Base-by-base conservation (phyloP, 2,888 invertebrate species). In the Saturnia pavonia region DNA sequence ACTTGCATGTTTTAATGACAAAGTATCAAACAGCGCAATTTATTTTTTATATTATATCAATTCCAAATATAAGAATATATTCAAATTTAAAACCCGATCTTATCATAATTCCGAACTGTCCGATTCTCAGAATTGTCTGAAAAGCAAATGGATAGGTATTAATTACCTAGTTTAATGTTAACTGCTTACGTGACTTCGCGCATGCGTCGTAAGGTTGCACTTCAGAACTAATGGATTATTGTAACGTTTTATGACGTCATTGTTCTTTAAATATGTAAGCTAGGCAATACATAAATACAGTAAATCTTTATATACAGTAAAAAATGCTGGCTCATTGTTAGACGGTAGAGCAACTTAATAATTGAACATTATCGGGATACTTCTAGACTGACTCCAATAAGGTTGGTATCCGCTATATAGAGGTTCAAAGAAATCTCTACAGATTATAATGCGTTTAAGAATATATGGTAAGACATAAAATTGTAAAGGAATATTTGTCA, bases 121-220 rank as follows among this genome's bases (percentile, higher is more conserved):
- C 14, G 9, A 9, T 34, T 34, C 34, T 63, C 34, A 65, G 34
- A 7, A 65, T 65, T 40, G 65, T 40, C 65, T 40, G 57, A 63
- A 63, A 34, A 34, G 34, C 27, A 63, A 34, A 27, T 34, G 25
- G 27, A 63, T 63, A 63, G 27, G 63, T 34, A 16, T 65, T 40
- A 65, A 16, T 65, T 40, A 65, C 57, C 57, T 65, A 40, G 19
- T n/a, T 40, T 40, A 40, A 65, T 19, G n/a, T 19, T 65, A 40
- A 14, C 40, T 65, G 65, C 65, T 65, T 89, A 89, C 89, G 90
- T 90, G 90, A 89, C 85, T 82, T 19, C 66, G 70, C 73, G 80
- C 87, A 87, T 77, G 84, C 79, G 16, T 48, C 40, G 54, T 78
- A 79, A 77, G 76, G 72, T 73, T 76, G 69, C 70, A 73, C 72